Percentiles rank a stretch among this genome's conserved stretches.
Evolutionary conservation across 2,113 vertebrate genomes (phyloP).

Genomic region (Bubo bubo): DNA sequence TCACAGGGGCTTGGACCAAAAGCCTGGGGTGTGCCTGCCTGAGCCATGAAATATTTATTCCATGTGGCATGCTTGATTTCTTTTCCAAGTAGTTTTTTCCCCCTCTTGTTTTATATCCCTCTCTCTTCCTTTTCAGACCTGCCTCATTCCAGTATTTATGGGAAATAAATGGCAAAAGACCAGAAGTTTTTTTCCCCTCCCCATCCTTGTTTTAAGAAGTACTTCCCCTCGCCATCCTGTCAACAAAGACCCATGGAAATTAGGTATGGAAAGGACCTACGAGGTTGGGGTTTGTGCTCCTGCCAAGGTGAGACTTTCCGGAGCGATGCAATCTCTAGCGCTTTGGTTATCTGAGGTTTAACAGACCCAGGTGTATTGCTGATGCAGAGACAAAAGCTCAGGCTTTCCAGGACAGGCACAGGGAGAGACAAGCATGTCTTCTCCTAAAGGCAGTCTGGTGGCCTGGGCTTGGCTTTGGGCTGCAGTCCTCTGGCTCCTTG

Average conservation of each 20-base stretch:
- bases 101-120: neutral
- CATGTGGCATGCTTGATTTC: neutral
- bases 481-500: neutral
- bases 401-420: neutral
- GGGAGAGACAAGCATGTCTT: neutral
- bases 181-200: neutral
- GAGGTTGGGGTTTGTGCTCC: neutral
- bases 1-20: neutral
- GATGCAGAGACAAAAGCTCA: neutral
- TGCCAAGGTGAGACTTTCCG: neutral
- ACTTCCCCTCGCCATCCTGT: neutral
- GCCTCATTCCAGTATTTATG: neutral
- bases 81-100: too few relatives aligned
- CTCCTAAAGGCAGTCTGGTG: neutral
- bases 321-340: neutral
- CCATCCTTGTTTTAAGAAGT: neutral
- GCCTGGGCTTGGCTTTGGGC: neutral
- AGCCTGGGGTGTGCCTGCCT: neutral
- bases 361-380: neutral
- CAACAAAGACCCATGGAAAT: neutral
- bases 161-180: neutral
- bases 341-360: neutral
- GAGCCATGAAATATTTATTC: neutral
- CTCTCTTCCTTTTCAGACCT: neutral
- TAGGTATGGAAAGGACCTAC: neutral